Evolutionary conservation across 2,113 vertebrate genomes (phyloP).

Genomic region (Apodemus sylvaticus): DNA sequence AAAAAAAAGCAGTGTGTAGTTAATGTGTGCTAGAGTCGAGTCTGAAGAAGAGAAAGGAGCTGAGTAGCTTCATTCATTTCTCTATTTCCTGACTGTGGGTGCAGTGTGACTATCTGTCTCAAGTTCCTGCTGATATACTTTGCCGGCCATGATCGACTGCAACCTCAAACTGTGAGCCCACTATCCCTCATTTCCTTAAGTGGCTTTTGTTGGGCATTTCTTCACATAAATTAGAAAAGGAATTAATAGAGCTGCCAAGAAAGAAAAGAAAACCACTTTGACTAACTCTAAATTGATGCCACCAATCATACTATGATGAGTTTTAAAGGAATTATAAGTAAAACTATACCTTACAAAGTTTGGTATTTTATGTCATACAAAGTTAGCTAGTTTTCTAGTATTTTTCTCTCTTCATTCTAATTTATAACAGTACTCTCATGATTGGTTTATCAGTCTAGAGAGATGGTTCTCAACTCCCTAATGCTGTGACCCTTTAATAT

Average conservation of each 20-base stretch:
- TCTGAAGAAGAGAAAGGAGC: background rate
- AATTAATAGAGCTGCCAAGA: background rate
- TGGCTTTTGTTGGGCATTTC: background rate
- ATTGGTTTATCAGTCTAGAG: background rate
- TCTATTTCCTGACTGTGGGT: background rate
- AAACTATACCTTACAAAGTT: slow-evolving; percentile 3
- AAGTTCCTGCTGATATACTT: background rate
- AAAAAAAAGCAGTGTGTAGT: background rate
- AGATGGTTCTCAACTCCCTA: background rate
- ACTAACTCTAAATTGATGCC: background rate
- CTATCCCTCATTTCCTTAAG: background rate
- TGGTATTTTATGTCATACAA: background rate
- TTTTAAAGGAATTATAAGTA: slow-evolving; percentile 10
- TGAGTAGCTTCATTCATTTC: background rate
- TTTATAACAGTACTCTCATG: background rate
- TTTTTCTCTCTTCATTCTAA: background rate
- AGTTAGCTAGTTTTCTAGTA: background rate
- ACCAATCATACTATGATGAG: background rate
- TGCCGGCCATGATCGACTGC: background rate
- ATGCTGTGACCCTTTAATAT: background rate
- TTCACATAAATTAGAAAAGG: background rate
- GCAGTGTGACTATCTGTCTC: background rate
- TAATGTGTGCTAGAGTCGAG: background rate
- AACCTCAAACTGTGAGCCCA: background rate
- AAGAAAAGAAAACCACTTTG: background rate